Evolutionary conservation across 1,140 invertebrate species (phyloP), one percentile per base, ranked within the genome.

Genomic region (Lethrus apterus): DNA sequence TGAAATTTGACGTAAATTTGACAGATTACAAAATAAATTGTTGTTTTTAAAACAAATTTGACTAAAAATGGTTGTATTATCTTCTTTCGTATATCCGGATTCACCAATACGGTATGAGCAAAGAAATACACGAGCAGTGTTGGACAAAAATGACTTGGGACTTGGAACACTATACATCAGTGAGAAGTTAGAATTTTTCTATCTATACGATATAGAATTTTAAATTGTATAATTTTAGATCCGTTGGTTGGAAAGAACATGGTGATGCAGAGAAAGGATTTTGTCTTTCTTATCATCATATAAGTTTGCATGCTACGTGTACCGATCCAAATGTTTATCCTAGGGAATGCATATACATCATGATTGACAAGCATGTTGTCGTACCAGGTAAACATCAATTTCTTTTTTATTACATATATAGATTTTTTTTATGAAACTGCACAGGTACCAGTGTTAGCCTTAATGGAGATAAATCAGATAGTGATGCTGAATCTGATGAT

Each of bases 221-320:
- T 14, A 47, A 42, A 18, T 32, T 62, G 48, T 14, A 11, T 15
- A 49, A 55, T 70, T 67, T 30, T 59, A 84, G 81, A 58, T 70
- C 75, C 26, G 62, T 86, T 13, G 77, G 75, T 46, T 86, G 83
- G 83, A 58, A 65, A 47, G 63, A 78, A 7, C 40, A 42, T 13
- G 24, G 23, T 19, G 71, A 75, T 38, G 69, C 60, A 44, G 65
- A 69, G 30, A 66, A 75, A 55, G 84, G 84, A 40, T 84, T 89
- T 60, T 78, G 76, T n/a, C 58, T 89, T 33, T 70, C 79, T 50
- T 89, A 87, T 64, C 76, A 74, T 42, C 72, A 78, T 54, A 84
- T 89, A 56, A 72, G 77, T 32, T 61, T 88, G n/a, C 85, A 89
- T 66, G 85, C 83, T 10, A 72, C 85, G 32, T 82, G 82, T 9